phyloP scores from a whole-genome alignment of 2,797 vertebrate species.

The Microtus agrestis region DNA sequence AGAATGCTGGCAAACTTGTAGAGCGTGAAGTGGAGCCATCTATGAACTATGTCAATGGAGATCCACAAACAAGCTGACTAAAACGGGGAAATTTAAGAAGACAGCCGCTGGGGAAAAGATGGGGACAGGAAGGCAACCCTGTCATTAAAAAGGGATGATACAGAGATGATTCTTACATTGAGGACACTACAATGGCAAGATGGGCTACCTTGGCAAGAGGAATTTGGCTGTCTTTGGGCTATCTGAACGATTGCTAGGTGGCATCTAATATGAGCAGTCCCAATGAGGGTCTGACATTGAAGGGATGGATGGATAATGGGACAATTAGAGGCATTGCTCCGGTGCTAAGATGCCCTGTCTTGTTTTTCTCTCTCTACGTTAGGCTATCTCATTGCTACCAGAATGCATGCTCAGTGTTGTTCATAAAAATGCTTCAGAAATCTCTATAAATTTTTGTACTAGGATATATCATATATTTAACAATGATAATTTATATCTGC shows the following conservation, averaged over 20 bases:
- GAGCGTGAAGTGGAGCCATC: not conserved
- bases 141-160: not conserved
- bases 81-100: not conserved
- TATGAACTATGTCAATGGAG: not conserved
- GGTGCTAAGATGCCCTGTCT: not conserved
- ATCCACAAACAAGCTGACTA: not conserved
- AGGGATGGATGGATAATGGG: not conserved
- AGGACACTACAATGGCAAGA: not conserved
- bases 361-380: not conserved
- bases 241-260: not conserved
- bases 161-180: constrained; percentile 15
- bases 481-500: constrained; percentile 17
- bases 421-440: constrained; percentile 19
- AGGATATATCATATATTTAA: not conserved
- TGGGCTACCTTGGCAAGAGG: not conserved
- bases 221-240: not conserved
- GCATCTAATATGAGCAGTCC: not conserved
- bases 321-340: not conserved
- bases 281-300: not conserved
- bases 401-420: not conserved
- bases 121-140: not conserved
- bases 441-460: not conserved
- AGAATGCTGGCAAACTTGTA: not conserved
- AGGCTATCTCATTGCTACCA: not conserved
- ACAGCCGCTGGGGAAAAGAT: not conserved